Evolutionary conservation across 2,888 invertebrate species (phyloP).

Genomic region (Abscondita cerata): DNA sequence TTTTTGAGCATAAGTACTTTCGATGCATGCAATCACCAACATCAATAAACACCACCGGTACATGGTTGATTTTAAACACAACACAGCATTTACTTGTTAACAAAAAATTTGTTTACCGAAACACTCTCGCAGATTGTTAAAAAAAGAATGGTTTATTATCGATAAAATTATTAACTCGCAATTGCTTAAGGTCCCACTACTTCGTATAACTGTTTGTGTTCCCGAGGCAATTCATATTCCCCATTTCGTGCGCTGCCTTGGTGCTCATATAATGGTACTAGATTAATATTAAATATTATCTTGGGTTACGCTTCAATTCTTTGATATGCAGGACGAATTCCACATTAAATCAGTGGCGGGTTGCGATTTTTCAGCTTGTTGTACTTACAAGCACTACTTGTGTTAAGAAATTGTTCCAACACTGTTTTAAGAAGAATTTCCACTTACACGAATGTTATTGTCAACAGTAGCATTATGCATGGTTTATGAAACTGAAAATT

Average conservation of each 20-base stretch:
- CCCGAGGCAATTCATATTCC: conserved; percentile 36
- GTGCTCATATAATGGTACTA: conserved; percentile 48
- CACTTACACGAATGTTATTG: conserved; percentile 27
- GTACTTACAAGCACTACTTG: neutral
- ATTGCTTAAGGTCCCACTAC: conserved; percentile 29
- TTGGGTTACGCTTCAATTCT: conserved; percentile 54
- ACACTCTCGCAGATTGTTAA: conserved; percentile 6
- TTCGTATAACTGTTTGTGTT: conserved; percentile 28
- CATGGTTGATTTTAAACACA: conserved; percentile 14
- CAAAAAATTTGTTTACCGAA: neutral
- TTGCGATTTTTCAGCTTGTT: conserved; percentile 4
- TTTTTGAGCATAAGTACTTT: conserved; percentile 13
- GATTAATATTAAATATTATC: conserved; percentile 56
- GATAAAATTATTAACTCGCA: conserved; percentile 21
- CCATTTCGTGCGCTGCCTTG: conserved; percentile 42
- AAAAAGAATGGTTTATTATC: conserved; percentile 30
- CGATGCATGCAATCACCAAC: conserved; percentile 22
- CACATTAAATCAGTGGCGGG: conserved; percentile 16
- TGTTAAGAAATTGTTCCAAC: neutral
- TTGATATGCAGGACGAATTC: conserved; percentile 37
- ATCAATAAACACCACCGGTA: conserved; percentile 26
- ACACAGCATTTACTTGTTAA: conserved; percentile 6
- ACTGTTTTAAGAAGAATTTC: neutral
- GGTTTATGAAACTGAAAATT: conserved; percentile 43
- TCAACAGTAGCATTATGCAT: conserved; percentile 42